These are phyloP conservation scores for Fabriciana adippe DNA, from an alignment of 2,888 invertebrate genomes.

Conservation along the genomic window DNA sequence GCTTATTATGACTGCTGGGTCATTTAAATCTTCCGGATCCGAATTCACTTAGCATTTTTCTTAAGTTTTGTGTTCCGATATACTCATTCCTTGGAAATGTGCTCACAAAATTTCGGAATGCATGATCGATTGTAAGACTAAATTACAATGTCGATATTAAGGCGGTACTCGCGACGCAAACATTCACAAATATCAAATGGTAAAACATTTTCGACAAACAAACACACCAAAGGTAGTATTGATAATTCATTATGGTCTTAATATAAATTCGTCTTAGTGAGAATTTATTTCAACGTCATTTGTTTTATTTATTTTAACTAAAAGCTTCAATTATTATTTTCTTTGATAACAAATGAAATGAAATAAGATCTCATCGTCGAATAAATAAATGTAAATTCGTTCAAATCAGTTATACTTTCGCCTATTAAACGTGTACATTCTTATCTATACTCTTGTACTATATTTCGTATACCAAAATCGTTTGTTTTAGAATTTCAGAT, in stretches of 20 bases:
- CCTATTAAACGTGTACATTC: constrained; percentile 56
- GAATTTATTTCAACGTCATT: constrained; percentile 55
- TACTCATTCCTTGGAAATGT: constrained; percentile 78
- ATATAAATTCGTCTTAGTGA: constrained; percentile 53
- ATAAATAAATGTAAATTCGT: constrained; percentile 59
- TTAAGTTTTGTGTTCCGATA: constrained; percentile 50
- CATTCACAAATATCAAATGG: constrained; percentile 73
- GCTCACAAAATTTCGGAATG: constrained; percentile 67
- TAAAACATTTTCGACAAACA: constrained; percentile 75
- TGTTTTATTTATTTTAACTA: constrained; percentile 39
- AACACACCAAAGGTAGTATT: constrained; percentile 77
- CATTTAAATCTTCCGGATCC: constrained; percentile 46
- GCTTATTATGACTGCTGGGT: constrained; percentile 75
- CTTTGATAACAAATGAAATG: constrained; percentile 35
- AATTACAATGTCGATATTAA: constrained; percentile 62
- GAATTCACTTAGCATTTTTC: constrained; percentile 43
- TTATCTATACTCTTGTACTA: constrained; percentile 46
- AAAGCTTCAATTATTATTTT: constrained; percentile 5
- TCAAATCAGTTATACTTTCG: constrained; percentile 42
- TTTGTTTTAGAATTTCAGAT: constrained; percentile 74
- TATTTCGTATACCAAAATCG: constrained; percentile 56
- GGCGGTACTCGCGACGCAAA: constrained; percentile 64
- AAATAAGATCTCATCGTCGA: constrained; percentile 60
- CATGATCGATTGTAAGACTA: constrained; percentile 68
- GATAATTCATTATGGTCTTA: constrained; percentile 67